These are phyloP conservation scores for Epirrita christyi DNA, from an alignment of 2,888 invertebrate species.

Conservation along the genomic window DNA sequence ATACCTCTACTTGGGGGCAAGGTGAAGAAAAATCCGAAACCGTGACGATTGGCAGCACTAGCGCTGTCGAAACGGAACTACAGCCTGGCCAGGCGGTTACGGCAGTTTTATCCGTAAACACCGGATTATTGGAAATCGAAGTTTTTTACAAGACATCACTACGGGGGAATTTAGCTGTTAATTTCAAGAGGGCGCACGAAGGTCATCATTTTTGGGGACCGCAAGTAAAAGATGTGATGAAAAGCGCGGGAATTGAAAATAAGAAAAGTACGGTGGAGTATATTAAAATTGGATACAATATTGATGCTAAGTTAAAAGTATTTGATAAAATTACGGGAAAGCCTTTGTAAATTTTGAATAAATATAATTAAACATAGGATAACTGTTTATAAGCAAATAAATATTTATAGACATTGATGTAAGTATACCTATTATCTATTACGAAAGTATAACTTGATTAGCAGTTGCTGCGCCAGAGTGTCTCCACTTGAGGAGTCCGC, in stretches of 20 bases:
- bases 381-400: too few relatives aligned
- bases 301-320: slow-evolving; percentile 63
- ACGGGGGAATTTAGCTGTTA: slow-evolving; percentile 65
- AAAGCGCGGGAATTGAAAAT: slow-evolving; percentile 51
- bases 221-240: slow-evolving; percentile 55
- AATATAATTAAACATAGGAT: background rate
- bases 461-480: too few relatives aligned
- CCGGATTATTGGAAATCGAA: slow-evolving; percentile 61
- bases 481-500: too few relatives aligned
- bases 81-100: slow-evolving; percentile 62
- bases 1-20: slow-evolving; percentile 59
- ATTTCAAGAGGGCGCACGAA: slow-evolving; percentile 53
- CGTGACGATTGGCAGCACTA: slow-evolving; percentile 59
- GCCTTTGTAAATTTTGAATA: slow-evolving; percentile 43
- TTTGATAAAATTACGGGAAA: slow-evolving; percentile 58
- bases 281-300: slow-evolving; percentile 60
- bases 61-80: slow-evolving; percentile 63
- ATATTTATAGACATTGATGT: too few relatives aligned
- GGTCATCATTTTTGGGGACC: slow-evolving; percentile 71
- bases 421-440: too few relatives aligned
- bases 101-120: slow-evolving; percentile 61
- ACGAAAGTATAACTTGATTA: too few relatives aligned
- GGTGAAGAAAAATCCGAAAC: slow-evolving; percentile 63
- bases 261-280: slow-evolving; percentile 52
- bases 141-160: slow-evolving; percentile 56